Conservation (phyloP, 23 tunicate species). For the Clavelina lepadiformis region DNA sequence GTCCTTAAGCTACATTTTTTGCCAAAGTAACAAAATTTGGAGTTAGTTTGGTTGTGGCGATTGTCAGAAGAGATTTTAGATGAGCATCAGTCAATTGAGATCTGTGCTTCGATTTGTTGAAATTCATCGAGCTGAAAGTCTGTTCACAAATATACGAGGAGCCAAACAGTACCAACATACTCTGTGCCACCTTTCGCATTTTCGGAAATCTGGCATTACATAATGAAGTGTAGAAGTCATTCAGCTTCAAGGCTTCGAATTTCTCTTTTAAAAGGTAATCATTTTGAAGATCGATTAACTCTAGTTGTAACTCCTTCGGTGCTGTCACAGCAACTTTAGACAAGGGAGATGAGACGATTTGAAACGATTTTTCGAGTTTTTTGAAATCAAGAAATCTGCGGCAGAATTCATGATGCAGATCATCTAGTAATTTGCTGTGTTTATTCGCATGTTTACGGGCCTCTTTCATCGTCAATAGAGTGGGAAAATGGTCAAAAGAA, state of each 20-base stretch:
- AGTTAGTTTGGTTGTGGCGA: slow-evolving; percentile 19
- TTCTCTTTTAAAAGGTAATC: slow-evolving; percentile 22
- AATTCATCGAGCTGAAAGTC: slow-evolving; percentile 17
- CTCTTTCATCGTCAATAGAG: slow-evolving; percentile 5
- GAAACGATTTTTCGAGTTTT: slow-evolving; percentile 17
- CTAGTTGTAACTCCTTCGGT: slow-evolving; percentile 10
- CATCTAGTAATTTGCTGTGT: slow-evolving; percentile 21
- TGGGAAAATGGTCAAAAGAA: slow-evolving; percentile 15
- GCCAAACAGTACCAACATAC: slow-evolving; percentile 17
- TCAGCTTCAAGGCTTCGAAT: slow-evolving; percentile 25
- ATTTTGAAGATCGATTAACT: slow-evolving; percentile 23
- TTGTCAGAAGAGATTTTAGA: slow-evolving; percentile 10
- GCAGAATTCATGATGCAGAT: slow-evolving; percentile 23
- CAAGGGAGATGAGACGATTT: slow-evolving; percentile 11
- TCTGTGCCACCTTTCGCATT: slow-evolving; percentile 24
- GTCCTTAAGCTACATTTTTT: too few species aligned
- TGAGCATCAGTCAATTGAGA: slow-evolving; percentile 26
- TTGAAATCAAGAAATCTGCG: slow-evolving; percentile 27
- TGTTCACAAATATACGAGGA: slow-evolving; percentile 17
- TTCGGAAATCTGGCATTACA: slow-evolving; percentile 10
- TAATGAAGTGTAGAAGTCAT: slow-evolving; percentile 14
- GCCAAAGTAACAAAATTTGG: too few species aligned
- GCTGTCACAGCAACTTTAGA: slow-evolving; percentile 22
- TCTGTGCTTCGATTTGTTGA: slow-evolving; percentile 15
- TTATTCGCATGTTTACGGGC: slow-evolving; percentile 18